Conservation (phyloP, 2,888 invertebrate species). For the Drosophila quasianomalipes region DNA sequence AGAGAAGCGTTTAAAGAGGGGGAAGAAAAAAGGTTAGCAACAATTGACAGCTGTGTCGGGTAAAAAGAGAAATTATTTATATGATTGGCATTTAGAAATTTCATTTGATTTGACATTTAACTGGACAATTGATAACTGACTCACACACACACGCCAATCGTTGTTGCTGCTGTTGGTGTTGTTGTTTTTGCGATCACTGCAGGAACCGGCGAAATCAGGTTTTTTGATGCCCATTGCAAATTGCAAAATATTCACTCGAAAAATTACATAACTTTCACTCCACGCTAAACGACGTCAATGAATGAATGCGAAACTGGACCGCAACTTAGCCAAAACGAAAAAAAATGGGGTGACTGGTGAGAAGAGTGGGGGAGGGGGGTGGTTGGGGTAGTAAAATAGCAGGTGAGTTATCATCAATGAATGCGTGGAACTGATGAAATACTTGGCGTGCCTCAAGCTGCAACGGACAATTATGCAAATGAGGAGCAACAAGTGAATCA, state of each 20-base stretch:
- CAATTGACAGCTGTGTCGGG: conserved; percentile 58
- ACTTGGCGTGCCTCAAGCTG: conserved; percentile 38
- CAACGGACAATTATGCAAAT: conserved; percentile 62
- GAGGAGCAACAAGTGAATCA: conserved; percentile 70
- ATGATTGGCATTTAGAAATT: conserved; percentile 82
- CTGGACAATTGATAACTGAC: conserved; percentile 48
- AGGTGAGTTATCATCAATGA: conserved; percentile 64
- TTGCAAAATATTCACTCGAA: conserved; percentile 60
- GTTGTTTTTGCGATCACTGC: background rate
- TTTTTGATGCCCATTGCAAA: conserved; percentile 65
- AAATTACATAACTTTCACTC: conserved; percentile 82
- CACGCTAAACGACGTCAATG: conserved; percentile 57
- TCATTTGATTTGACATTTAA: conserved; percentile 67
- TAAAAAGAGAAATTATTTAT: conserved; percentile 76
- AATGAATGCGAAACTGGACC: conserved; percentile 74
- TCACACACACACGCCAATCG: conserved; percentile 14
- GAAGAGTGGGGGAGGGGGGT: no score
- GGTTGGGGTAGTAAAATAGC: conserved; percentile 17
- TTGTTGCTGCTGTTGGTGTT: conserved; percentile 1
- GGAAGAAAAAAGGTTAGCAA: conserved; percentile 15
- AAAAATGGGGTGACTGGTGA: background rate
- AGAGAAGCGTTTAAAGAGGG: background rate
- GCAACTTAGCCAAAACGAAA: conserved; percentile 12
- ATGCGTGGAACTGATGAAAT: conserved; percentile 43
- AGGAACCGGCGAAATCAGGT: conserved; percentile 68